These are phyloP conservation scores for Nicator chloris DNA, from an alignment of 2,113 vertebrate genomes.

Conservation along the genomic window DNA sequence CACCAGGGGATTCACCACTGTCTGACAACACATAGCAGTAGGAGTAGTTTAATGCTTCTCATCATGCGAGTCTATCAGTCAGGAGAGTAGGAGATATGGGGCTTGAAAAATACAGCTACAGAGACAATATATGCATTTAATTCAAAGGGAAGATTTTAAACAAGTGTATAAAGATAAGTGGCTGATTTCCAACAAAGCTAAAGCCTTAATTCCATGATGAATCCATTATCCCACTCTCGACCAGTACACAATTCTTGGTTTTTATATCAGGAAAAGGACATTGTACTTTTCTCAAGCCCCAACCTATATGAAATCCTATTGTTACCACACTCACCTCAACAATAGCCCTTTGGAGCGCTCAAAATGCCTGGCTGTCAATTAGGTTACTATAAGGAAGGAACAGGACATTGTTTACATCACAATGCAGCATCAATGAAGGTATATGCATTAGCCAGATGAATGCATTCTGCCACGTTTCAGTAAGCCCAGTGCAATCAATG, in stretches of 20 bases:
- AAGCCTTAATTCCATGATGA: not conserved
- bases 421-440: conserved; percentile 54
- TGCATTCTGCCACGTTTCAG: conserved; percentile 8
- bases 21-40: not conserved
- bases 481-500: not conserved
- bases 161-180: not conserved
- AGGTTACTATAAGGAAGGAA: conserved; percentile 43
- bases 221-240: not conserved
- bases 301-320: conserved; percentile 54
- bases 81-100: not conserved
- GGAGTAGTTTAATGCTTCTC: not conserved
- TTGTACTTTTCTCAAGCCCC: conserved; percentile 19
- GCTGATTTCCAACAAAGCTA: not conserved
- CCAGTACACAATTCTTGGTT: not conserved
- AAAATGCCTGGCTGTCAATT: conserved; percentile 49
- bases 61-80: not conserved
- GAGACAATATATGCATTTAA: not conserved
- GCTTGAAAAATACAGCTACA: not conserved
- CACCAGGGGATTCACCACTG: not conserved
- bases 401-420: conserved; percentile 38
- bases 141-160: not conserved
- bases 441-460: conserved; percentile 61
- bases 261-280: conserved; percentile 33
- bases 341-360: conserved; percentile 22
- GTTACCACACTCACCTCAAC: conserved; percentile 23